Evolutionary conservation across 2,888 invertebrate species (phyloP), one percentile per base, ranked within the genome.

Genomic region (Trichopoda pennipes): DNA sequence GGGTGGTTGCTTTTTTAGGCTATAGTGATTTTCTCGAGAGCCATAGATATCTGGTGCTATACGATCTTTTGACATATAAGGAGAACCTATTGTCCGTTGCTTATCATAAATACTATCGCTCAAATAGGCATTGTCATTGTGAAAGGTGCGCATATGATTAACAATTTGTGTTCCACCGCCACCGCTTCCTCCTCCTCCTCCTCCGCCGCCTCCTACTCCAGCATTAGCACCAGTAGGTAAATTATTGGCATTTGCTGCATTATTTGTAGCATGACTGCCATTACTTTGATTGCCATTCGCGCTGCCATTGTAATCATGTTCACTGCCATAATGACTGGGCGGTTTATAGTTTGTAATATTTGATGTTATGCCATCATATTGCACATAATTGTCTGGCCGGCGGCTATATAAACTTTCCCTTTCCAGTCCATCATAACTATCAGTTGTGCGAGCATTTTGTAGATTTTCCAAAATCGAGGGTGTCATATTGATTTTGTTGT

Each of bases 391-490:
- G 17, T 91, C 91, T 35, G 89, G 87, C 0, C 85, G 56, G 1
- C 89, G 85, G 0, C 89, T 89, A 69, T 90, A 90, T 7, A 90
- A 75, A 61, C 88, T 89, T 61, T 91, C 91, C 10, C 89, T 87
- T 73, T 88, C 87, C 63, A 87, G 84, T n/a, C 85, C 85, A 51
- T 87, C 88, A 73, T 88, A 89, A 76, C 88, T 88, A 19, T 89
- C 89, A 16, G 88, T 87, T 12, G 92, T 92, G 69, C 93, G 93
- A 0, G 93, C 93, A 77, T 93, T 93, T 80, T 93, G 93, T 0
- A 93, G 93, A 86, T 93, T 93, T 87, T 93, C 93, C 68, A 92
- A 85, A 56, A 93, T 92, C 6, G 93, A 93, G 0, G 93, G 93
- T 80, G 93, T 92, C 88, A 92, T 91, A 74, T 90, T 91, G 63